These are phyloP conservation scores for Neocrepidodera transversa DNA, from an alignment of 2,888 invertebrate genomes.

Conservation along the genomic window DNA sequence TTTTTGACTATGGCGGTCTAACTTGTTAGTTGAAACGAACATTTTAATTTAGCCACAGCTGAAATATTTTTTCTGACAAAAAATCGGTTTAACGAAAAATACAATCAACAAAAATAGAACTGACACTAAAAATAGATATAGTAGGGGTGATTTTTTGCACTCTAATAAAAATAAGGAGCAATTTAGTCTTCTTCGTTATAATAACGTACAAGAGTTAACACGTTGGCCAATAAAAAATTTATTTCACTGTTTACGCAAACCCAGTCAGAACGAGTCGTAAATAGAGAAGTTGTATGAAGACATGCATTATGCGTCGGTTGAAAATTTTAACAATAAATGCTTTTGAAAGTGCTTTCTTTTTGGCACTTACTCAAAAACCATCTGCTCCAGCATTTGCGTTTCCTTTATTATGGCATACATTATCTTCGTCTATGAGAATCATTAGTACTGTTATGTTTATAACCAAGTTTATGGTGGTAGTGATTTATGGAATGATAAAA, in stretches of 20 bases:
- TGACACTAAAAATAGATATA: no score
- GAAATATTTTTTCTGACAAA: no score
- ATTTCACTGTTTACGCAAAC: conserved; percentile 9
- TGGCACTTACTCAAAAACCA: conserved; percentile 4
- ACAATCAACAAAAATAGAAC: no score
- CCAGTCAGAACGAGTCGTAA: conserved; percentile 9
- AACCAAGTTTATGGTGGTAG: neutral
- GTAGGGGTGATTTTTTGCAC: no score
- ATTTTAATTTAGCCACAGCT: no score
- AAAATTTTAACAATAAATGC: conserved; percentile 12
- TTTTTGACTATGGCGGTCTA: neutral
- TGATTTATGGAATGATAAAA: neutral
- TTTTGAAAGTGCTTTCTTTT: conserved; percentile 9
- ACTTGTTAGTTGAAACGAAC: neutral
- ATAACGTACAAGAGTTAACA: conserved; percentile 10
- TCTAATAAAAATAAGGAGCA: conserved; percentile 7
- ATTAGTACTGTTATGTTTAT: neutral
- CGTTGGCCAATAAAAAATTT: conserved; percentile 13
- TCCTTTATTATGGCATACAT: conserved; percentile 7
- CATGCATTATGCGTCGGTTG: neutral
- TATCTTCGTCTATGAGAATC: conserved; percentile 1
- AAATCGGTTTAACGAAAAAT: no score
- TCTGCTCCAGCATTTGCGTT: neutral
- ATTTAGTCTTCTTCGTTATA: neutral
- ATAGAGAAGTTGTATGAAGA: conserved; percentile 8